A percentile compares a stretch with the other conserved stretches of the same genome.
Conservation (phyloP, 1,140 invertebrate genomes). For the Brachionus calyciflorus region DNA sequence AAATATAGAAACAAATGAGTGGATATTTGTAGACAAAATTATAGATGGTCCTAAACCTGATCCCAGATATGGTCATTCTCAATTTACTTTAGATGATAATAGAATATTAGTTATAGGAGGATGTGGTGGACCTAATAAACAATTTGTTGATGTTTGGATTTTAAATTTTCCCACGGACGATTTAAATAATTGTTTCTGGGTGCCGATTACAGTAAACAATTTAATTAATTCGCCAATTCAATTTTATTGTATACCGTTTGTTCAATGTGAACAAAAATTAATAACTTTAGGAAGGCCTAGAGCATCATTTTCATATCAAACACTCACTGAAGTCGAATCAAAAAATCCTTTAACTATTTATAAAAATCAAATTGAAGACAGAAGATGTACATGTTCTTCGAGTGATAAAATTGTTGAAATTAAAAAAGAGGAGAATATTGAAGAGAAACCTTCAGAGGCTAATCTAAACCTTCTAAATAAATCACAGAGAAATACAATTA, state of each 20-base stretch:
- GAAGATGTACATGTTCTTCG: slow-evolving; percentile 14
- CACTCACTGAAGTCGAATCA: neutral
- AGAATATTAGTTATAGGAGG: slow-evolving; percentile 65
- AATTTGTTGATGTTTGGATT: slow-evolving; percentile 71
- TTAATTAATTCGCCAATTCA: slow-evolving; percentile 75
- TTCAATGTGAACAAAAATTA: slow-evolving; percentile 64
- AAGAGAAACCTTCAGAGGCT: slow-evolving; percentile 55
- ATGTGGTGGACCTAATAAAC: slow-evolving; percentile 69
- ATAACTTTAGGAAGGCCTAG: neutral
- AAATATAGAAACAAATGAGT: slow-evolving; percentile 35
- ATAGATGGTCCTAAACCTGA: slow-evolving; percentile 70
- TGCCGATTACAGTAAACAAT: slow-evolving; percentile 71
- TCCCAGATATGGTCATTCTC: slow-evolving; percentile 83
- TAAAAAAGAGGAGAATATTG: too few species aligned
- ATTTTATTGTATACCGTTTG: slow-evolving; percentile 87
- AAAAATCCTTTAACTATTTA: neutral
- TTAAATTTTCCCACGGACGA: slow-evolving; percentile 63
- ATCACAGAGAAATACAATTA: slow-evolving; percentile 64
- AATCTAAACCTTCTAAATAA: slow-evolving; percentile 66
- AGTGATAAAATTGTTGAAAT: neutral
- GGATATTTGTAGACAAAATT: slow-evolving; percentile 65
- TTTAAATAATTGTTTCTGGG: slow-evolving; percentile 72
- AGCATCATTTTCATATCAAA: slow-evolving; percentile 48
- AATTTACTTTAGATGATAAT: slow-evolving; percentile 64
- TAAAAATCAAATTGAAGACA: neutral